Conservation (phyloP, 2,797 vertebrate species). For the Coccyzus lansbergi region DNA sequence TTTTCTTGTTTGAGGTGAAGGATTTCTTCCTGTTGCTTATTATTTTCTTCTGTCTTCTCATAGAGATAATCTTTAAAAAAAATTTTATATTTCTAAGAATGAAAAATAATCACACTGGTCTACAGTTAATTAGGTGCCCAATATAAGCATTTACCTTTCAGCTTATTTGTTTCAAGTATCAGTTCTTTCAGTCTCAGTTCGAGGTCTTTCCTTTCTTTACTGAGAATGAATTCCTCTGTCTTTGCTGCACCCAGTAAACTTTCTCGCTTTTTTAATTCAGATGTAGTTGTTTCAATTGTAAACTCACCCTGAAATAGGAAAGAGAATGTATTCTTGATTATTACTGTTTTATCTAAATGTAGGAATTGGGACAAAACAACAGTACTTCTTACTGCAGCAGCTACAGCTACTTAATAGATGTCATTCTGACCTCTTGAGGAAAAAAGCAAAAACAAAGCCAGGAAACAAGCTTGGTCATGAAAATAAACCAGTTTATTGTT, state of each 20-base stretch:
- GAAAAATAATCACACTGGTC: background rate
- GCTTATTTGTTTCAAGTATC: constrained; percentile 71
- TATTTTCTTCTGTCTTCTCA: constrained; percentile 84
- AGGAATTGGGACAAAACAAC: background rate
- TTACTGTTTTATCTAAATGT: background rate
- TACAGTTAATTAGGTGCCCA: background rate
- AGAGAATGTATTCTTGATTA: background rate
- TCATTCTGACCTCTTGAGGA: background rate
- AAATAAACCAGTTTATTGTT: background rate
- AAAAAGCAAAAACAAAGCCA: rapidly evolving
- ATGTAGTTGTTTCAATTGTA: constrained; percentile 81
- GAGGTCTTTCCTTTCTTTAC: constrained; percentile 80
- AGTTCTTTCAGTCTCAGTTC: constrained; percentile 76
- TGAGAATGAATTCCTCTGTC: constrained; percentile 70
- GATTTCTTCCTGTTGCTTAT: constrained; percentile 85
- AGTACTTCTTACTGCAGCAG: background rate
- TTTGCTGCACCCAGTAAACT: constrained; percentile 71
- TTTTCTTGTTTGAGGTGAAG: constrained; percentile 87
- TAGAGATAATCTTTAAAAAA: constrained; percentile 78
- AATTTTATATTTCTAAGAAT: background rate
- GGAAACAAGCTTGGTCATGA: background rate
- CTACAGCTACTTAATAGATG: background rate
- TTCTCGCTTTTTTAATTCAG: constrained; percentile 78
- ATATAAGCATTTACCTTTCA: constrained; percentile 82
- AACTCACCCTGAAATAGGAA: constrained; percentile 82